Evolutionary conservation across 1,140 invertebrate species (phyloP).

Genomic region (Spodoptera frugiperda): DNA sequence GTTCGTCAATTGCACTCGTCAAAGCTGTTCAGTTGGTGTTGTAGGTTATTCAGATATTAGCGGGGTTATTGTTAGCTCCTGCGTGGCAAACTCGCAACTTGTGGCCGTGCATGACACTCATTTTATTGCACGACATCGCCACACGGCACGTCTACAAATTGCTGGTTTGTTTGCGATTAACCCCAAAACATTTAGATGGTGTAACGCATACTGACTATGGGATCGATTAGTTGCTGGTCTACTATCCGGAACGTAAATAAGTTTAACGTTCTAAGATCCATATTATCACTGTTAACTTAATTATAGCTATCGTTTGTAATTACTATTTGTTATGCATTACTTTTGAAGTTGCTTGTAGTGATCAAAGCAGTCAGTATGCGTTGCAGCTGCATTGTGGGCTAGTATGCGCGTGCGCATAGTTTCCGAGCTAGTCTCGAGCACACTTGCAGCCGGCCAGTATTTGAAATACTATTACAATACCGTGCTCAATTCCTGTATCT

Average conservation of each 20-base stretch:
- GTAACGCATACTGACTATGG: conserved; percentile 58
- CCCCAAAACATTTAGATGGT: conserved; percentile 46
- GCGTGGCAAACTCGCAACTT: conserved; percentile 56
- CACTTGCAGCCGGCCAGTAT: conserved; percentile 67
- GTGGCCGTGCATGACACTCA: conserved; percentile 54
- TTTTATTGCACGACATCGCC: conserved; percentile 29
- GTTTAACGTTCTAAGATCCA: conserved; percentile 1
- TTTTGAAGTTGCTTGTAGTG: conserved; percentile 10
- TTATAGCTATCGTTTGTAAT: background rate
- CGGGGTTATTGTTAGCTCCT: conserved; percentile 56
- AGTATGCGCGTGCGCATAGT: conserved; percentile 38
- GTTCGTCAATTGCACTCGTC: conserved; percentile 85
- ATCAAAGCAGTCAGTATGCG: conserved; percentile 53
- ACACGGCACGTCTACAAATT: conserved; percentile 58
- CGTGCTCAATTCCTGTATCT: conserved; percentile 84
- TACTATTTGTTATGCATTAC: background rate
- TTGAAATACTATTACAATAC: conserved; percentile 74
- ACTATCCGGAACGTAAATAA: conserved; percentile 6
- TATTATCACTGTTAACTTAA: background rate
- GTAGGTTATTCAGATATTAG: conserved; percentile 72
- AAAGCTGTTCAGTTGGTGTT: conserved; percentile 76
- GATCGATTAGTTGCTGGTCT: conserved; percentile 6
- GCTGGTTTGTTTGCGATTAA: conserved; percentile 46
- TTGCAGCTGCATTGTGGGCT: conserved; percentile 40
- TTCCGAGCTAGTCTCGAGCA: conserved; percentile 4